Percentiles rank a stretch among this genome's conserved stretches.
phyloP scores from a whole-genome alignment of 2,113 vertebrate species.

The Gymnobelideus leadbeateri region DNA sequence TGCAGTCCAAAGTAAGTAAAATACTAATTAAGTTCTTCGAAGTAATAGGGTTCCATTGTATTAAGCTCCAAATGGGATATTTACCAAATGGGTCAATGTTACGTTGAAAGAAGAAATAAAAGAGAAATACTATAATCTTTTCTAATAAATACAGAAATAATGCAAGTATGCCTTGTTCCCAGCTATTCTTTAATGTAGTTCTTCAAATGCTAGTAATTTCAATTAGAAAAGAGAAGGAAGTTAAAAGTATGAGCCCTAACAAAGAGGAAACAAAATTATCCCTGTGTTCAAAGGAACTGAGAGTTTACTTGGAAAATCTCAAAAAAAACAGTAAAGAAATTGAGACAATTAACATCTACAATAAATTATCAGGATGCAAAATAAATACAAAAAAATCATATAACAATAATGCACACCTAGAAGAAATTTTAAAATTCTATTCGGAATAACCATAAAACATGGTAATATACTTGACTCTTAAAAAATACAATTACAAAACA shows the following conservation, averaged over 20 bases:
- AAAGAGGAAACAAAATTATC: not conserved
- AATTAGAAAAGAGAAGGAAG: not conserved
- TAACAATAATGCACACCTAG: not conserved
- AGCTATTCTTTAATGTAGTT: not conserved
- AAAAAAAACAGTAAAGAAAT: not conserved
- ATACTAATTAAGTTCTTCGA: not conserved
- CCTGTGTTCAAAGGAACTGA: not conserved
- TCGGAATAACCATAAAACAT: not conserved
- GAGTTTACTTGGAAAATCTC: not conserved
- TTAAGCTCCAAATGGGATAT: not conserved
- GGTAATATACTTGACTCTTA: not conserved
- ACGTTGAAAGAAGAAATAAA: conserved; percentile 24
- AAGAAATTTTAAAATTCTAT: not conserved
- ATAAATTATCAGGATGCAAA: not conserved
- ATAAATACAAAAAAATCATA: not conserved
- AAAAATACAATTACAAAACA: not conserved
- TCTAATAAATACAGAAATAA: not conserved
- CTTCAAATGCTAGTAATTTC: not conserved
- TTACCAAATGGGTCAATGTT: conserved; percentile 9
- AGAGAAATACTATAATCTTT: not conserved
- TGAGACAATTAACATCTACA: not conserved
- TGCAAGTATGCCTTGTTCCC: not conserved
- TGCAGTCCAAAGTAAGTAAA: not conserved
- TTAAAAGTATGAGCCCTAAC: not conserved
- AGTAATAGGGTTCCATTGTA: not conserved